These are phyloP conservation scores for Erythrocercus mccallii DNA, from an alignment of 2,113 vertebrate species.

Conservation along the genomic window DNA sequence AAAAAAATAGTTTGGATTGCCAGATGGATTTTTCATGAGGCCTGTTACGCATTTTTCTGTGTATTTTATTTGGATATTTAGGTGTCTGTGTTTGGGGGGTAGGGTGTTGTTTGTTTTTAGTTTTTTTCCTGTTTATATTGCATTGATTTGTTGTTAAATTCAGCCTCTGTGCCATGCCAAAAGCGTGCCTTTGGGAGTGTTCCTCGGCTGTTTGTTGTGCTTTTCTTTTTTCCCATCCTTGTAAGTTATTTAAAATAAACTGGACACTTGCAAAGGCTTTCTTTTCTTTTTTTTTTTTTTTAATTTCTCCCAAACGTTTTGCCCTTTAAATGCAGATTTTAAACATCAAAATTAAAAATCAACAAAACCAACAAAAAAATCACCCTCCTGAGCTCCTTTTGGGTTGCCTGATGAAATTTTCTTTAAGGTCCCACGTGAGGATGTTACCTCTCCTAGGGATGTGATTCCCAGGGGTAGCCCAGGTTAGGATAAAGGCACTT, in stretches of 20 bases:
- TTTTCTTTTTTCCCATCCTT: not conserved
- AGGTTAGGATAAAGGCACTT: not conserved
- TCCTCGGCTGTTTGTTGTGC: not conserved
- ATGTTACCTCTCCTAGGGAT: not conserved
- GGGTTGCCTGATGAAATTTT: not conserved
- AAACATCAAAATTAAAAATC: not conserved
- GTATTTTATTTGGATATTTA: slow-evolving; percentile 41
- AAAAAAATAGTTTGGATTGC: not conserved
- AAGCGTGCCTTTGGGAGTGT: slow-evolving; percentile 49
- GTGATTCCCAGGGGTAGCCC: not conserved
- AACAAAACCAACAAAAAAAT: not conserved
- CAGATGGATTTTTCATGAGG: slow-evolving; percentile 53
- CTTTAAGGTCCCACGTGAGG: not conserved
- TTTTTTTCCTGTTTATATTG: slow-evolving; percentile 44
- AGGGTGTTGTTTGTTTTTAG: slow-evolving; percentile 51
- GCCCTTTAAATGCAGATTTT: not conserved
- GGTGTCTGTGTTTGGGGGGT: slow-evolving; percentile 55
- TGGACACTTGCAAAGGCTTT: not conserved
- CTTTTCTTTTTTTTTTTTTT: not conserved
- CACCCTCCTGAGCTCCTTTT: not conserved
- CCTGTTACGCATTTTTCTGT: not conserved
- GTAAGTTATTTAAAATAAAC: slow-evolving; percentile 21
- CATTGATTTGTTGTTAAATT: slow-evolving; percentile 65
- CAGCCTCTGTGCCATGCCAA: slow-evolving; percentile 50
- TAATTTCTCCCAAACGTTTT: not conserved